Percentiles rank a stretch among this genome's conserved stretches.
Evolutionary conservation across 2,797 vertebrate genomes (phyloP).

Genomic region (Xyrichtys novacula): DNA sequence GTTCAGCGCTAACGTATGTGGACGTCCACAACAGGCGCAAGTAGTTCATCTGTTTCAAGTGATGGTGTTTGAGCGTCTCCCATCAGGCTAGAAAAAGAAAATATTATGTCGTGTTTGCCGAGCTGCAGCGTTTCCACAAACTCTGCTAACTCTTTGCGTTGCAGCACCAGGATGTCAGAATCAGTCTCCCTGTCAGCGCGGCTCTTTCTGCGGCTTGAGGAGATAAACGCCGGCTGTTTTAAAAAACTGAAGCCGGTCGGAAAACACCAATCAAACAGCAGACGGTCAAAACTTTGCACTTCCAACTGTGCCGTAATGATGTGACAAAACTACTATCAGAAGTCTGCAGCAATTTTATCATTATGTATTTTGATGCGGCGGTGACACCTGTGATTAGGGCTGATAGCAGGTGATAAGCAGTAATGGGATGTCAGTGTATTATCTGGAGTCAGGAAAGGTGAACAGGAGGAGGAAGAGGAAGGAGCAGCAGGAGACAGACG

Average conservation of each 20-base stretch:
- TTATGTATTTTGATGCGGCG: slow-evolving; percentile 56
- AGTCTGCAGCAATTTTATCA: slow-evolving; percentile 39
- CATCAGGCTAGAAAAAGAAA: neutral
- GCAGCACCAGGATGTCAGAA: neutral
- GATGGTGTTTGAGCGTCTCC: neutral
- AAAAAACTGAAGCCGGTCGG: slow-evolving; percentile 25
- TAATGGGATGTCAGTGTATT: slow-evolving; percentile 72
- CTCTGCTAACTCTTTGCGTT: neutral
- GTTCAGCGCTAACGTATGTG: too few relatives aligned
- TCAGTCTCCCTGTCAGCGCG: neutral
- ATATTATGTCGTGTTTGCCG: neutral
- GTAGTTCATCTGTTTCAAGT: too few relatives aligned
- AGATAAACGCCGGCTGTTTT: slow-evolving; percentile 19
- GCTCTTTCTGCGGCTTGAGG: neutral
- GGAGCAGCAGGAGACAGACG: slow-evolving; percentile 36
- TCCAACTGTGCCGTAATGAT: slow-evolving; percentile 50
- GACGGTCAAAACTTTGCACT: slow-evolving; percentile 30
- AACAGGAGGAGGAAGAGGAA: slow-evolving; percentile 32
- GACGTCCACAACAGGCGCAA: too few relatives aligned
- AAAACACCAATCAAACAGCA: slow-evolving; percentile 36
- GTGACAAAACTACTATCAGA: slow-evolving; percentile 59
- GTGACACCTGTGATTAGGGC: slow-evolving; percentile 63
- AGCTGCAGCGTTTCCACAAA: neutral
- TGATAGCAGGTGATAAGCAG: slow-evolving; percentile 66
- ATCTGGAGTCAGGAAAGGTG: slow-evolving; percentile 66